These are phyloP conservation scores for human DNA, from an alignment of 2,113 vertebrate genomes.

Conservation along the genomic window DNA sequence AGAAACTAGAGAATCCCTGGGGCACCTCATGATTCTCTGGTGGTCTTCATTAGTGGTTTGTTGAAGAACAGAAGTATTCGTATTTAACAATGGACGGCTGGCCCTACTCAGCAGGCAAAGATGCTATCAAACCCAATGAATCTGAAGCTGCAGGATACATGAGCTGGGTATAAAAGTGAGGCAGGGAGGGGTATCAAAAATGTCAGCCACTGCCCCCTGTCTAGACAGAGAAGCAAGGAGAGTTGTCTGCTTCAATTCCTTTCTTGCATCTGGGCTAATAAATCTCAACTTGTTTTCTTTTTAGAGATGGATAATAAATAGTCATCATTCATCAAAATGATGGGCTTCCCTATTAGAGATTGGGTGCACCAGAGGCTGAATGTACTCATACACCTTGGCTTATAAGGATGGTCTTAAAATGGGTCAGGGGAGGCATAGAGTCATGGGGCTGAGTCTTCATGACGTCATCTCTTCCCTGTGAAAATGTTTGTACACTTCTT, in stretches of 20 bases:
- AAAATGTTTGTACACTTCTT: fast-evolving
- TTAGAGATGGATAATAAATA: too few species aligned
- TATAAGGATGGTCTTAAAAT: fast-evolving
- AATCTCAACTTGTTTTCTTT: neutral
- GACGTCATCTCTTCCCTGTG: fast-evolving
- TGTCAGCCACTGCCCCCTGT: fast-evolving
- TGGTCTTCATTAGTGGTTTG: fast-evolving
- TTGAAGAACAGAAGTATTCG: neutral
- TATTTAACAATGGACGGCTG: neutral
- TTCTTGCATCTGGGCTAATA: fast-evolving
- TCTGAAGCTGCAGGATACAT: neutral
- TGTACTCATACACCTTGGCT: fast-evolving
- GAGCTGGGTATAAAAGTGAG: neutral
- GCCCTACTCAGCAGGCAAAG: neutral
- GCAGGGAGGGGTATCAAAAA: fast-evolving
- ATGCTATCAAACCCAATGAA: fast-evolving
- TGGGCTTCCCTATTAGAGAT: fast-evolving
- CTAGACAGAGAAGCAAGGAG: fast-evolving
- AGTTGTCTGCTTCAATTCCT: too few species aligned
- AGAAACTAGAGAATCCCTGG: neutral
- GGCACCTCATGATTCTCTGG: neutral
- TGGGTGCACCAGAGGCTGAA: fast-evolving
- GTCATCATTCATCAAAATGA: neutral
- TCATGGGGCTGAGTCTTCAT: fast-evolving
- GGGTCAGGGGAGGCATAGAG: fast-evolving